A percentile compares a stretch with the other conserved stretches of the same genome.
These are phyloP conservation scores for Bellardia pandia DNA, from an alignment of 2,888 invertebrate species.

Conservation along the genomic window DNA sequence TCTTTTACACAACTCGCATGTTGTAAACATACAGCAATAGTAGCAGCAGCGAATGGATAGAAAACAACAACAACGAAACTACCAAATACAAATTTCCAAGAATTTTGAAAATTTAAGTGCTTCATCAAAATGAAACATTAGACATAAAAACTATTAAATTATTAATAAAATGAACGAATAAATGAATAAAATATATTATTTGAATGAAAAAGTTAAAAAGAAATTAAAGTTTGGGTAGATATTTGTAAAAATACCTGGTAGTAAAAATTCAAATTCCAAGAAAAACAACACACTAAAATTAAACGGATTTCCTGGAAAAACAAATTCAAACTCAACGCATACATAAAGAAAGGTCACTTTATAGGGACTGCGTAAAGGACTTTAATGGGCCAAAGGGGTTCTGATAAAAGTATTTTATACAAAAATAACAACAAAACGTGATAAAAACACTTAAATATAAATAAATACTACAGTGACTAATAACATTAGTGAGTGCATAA, in stretches of 20 bases:
- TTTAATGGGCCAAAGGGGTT: slow-evolving; percentile 37
- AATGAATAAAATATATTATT: neutral
- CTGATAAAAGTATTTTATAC: neutral
- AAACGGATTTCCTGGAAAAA: slow-evolving; percentile 75
- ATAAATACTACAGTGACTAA: slow-evolving; percentile 40
- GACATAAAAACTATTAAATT: slow-evolving; percentile 41
- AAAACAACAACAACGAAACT: slow-evolving; percentile 67
- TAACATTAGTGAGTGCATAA: slow-evolving; percentile 35
- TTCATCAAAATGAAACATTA: slow-evolving; percentile 55
- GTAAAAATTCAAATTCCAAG: slow-evolving; percentile 73
- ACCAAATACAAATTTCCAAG: slow-evolving; percentile 73
- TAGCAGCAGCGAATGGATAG: slow-evolving; percentile 9
- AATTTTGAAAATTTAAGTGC: slow-evolving; percentile 74
- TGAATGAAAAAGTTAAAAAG: neutral
- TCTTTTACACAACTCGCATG: slow-evolving; percentile 31
- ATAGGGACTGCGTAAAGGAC: slow-evolving; percentile 33
- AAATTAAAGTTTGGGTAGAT: neutral
- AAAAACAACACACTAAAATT: slow-evolving; percentile 74
- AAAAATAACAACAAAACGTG: slow-evolving; percentile 15
- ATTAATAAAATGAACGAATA: slow-evolving; percentile 16
- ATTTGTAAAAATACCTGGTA: slow-evolving; percentile 41
- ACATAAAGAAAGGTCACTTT: slow-evolving; percentile 42
- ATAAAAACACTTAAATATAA: slow-evolving; percentile 17
- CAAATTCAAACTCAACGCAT: slow-evolving; percentile 59
- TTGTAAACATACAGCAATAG: slow-evolving; percentile 42